Conservation (phyloP, 1,140 invertebrate genomes). For the Neuroterus valhalla region DNA sequence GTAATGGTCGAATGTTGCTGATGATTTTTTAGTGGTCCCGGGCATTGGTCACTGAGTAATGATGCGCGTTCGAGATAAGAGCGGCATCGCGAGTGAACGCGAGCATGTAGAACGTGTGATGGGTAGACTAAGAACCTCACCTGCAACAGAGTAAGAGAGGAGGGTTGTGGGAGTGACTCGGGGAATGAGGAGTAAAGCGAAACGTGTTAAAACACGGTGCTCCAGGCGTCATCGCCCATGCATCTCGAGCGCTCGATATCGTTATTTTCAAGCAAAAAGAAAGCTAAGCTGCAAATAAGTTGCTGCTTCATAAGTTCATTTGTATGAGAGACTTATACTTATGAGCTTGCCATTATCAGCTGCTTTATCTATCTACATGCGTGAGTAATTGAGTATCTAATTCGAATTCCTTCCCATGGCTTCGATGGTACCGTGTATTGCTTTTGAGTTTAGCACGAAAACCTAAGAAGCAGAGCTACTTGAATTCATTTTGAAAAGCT, state of each 20-base stretch:
- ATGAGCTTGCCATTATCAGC: constrained; percentile 14
- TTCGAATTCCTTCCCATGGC: not conserved
- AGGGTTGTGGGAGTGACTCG: constrained; percentile 27
- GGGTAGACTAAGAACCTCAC: not conserved
- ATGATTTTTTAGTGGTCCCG: constrained; percentile 59
- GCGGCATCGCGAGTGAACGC: constrained; percentile 33
- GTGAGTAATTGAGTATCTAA: not conserved
- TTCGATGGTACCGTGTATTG: not conserved
- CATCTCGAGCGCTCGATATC: constrained; percentile 10
- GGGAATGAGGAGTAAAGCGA: constrained; percentile 31
- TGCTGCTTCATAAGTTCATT: constrained; percentile 14
- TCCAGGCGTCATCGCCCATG: constrained; percentile 49
- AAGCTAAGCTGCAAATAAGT: not conserved
- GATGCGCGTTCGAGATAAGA: constrained; percentile 60
- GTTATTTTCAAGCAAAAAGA: no score
- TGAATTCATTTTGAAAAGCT: no score
- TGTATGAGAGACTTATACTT: not conserved
- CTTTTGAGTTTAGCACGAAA: no score
- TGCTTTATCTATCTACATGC: not conserved
- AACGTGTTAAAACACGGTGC: constrained; percentile 47
- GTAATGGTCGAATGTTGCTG: constrained; percentile 62
- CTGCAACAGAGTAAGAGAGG: not conserved
- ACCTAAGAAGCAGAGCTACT: no score
- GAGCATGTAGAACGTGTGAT: constrained; percentile 18
- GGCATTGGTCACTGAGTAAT: constrained; percentile 64